These are phyloP conservation scores for Idaea straminata DNA, from an alignment of 2,888 invertebrate genomes.

Conservation along the genomic window DNA sequence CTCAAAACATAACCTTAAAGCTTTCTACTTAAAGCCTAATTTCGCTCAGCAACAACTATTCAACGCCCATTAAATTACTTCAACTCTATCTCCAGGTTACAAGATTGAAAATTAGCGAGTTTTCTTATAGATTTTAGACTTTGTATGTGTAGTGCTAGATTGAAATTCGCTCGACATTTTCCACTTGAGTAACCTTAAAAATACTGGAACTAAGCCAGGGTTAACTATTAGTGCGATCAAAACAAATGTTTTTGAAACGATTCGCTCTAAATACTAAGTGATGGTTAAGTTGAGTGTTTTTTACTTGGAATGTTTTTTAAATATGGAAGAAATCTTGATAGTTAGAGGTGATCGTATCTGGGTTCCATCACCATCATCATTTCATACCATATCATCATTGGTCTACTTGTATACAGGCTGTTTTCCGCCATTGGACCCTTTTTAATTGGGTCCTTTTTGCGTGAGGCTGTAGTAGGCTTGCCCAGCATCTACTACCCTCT, in stretches of 20 bases:
- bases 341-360: no score
- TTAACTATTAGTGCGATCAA: constrained; percentile 34
- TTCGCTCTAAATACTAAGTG: constrained; percentile 30
- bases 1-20: neutral
- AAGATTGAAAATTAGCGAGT: constrained; percentile 1
- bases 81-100: neutral
- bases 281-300: no score
- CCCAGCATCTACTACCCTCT: no score
- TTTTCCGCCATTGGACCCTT: no score
- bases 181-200: neutral
- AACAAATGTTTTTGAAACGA: constrained; percentile 29
- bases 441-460: no score
- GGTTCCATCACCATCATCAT: no score
- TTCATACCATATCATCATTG: no score
- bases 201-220: constrained; percentile 27
- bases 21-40: neutral
- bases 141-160: neutral
- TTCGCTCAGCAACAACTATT: neutral
- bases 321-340: no score
- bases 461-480: no score
- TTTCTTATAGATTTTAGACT: neutral
- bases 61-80: neutral
- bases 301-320: no score
- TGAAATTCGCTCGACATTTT: neutral
- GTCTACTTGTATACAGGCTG: no score